A percentile compares a stretch with the other conserved stretches of the same genome.
Evolutionary conservation across 2,888 invertebrate species (phyloP).

Genomic region (Heterodera filipjevi): DNA sequence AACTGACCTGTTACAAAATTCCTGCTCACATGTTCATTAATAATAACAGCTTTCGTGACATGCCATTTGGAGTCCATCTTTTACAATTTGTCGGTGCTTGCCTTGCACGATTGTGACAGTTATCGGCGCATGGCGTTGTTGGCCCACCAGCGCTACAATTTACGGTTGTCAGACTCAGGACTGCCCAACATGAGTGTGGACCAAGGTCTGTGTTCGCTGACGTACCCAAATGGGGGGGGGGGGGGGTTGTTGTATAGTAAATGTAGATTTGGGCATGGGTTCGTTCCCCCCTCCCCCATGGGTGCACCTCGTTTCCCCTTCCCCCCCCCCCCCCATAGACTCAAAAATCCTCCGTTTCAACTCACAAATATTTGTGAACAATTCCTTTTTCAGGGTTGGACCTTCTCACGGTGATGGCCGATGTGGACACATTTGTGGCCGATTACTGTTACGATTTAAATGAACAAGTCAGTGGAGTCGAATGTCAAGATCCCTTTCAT

Average conservation of each 20-base stretch:
- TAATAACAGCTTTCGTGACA: conserved; percentile 73
- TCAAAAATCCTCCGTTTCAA: too few species aligned
- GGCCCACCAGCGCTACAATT: conserved; percentile 70
- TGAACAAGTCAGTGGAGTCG: conserved; percentile 47
- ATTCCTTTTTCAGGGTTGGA: conserved; percentile 81
- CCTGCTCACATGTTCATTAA: conserved; percentile 41
- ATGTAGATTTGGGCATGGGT: too few species aligned
- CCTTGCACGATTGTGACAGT: conserved; percentile 94
- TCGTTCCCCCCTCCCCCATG: too few species aligned
- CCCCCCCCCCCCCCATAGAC: too few species aligned
- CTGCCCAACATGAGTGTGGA: conserved; percentile 84
- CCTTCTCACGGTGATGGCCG: conserved; percentile 93
- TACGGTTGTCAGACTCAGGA: conserved; percentile 78
- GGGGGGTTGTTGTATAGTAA: too few species aligned
- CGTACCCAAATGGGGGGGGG: too few species aligned
- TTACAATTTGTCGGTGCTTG: conserved; percentile 95
- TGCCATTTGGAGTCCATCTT: conserved; percentile 90
- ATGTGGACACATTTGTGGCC: conserved; percentile 90
- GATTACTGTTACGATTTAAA: conserved; percentile 87
- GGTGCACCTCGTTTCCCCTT: too few species aligned
- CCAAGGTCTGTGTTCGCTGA: conserved; percentile 15
- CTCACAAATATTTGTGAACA: too few species aligned
- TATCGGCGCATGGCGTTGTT: conserved; percentile 94
- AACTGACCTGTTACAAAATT: too few species aligned
- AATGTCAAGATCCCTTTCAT: background rate